Percentiles rank a stretch among this genome's conserved stretches.
phyloP scores from a whole-genome alignment of 2,888 invertebrate genomes.

The Chloroclysta siterata region DNA sequence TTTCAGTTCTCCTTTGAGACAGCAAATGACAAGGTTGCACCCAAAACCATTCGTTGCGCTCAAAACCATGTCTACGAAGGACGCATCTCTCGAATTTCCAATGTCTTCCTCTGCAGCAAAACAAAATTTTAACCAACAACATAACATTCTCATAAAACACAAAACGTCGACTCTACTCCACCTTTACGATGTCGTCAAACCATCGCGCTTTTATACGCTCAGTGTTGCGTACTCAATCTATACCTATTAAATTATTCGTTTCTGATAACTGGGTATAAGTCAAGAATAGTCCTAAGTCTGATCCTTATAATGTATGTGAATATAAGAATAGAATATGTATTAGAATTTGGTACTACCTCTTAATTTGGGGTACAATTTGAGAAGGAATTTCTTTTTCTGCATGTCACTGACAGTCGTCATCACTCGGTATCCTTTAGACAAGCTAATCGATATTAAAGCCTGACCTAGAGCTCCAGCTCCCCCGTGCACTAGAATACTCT shows the following conservation, averaged over 20 bases:
- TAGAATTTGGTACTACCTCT: too few species aligned
- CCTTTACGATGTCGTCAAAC: too few species aligned
- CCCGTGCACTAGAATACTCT: slow-evolving; percentile 58
- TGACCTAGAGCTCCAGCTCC: slow-evolving; percentile 68
- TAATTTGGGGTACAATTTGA: slow-evolving; percentile 59
- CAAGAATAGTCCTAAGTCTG: too few species aligned
- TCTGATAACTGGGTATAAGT: too few species aligned
- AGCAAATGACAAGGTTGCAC: slow-evolving; percentile 51
- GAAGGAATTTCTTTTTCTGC: slow-evolving; percentile 60
- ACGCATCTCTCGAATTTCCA: slow-evolving; percentile 57
- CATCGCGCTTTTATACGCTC: too few species aligned
- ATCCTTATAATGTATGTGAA: too few species aligned
- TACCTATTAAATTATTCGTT: too few species aligned
- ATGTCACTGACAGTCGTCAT: slow-evolving; percentile 63
- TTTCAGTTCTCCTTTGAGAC: slow-evolving; percentile 51
- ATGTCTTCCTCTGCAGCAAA: slow-evolving; percentile 57
- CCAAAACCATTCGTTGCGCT: slow-evolving; percentile 51
- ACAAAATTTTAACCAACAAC: neutral
- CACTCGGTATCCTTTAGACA: slow-evolving; percentile 57
- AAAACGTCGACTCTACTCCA: too few species aligned
- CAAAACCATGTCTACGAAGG: slow-evolving; percentile 56
- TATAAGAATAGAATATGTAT: too few species aligned
- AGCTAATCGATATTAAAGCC: slow-evolving; percentile 60
- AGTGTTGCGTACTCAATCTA: too few species aligned
- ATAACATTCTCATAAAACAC: too few species aligned